phyloP scores from a whole-genome alignment of 2,797 vertebrate genomes.

The Coluber constrictor region DNA sequence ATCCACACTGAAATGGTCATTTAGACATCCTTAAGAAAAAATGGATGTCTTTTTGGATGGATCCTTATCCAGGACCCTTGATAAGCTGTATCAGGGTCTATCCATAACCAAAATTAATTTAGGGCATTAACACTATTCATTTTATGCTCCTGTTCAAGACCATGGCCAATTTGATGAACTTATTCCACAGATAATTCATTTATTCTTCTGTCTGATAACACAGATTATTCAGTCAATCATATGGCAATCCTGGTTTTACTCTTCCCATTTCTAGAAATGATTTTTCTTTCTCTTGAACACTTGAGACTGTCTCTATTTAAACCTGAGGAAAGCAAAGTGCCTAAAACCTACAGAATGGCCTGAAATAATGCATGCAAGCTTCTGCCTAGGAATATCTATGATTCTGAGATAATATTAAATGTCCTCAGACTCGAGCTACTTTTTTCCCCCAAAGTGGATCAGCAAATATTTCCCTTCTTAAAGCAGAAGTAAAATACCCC shows the following conservation, averaged over 20 bases:
- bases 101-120: neutral
- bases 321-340: neutral
- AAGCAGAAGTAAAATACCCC: neutral
- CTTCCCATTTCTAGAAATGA: neutral
- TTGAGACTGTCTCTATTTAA: neutral
- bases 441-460: neutral
- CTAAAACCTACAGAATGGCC: neutral
- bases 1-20: neutral
- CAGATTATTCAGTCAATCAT: neutral
- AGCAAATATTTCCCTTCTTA: neutral
- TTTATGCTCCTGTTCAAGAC: neutral
- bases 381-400: neutral
- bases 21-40: neutral
- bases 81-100: neutral
- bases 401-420: neutral
- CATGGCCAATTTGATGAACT: neutral
- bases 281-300: neutral
- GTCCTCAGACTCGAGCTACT: neutral
- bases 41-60: neutral
- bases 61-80: neutral
- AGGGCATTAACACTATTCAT: neutral
- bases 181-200: neutral
- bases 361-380: neutral
- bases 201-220: neutral
- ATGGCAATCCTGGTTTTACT: neutral